Base-by-base conservation (phyloP, 92 coral and sea anemone species). In the Epizoanthus ramosus region DNA sequence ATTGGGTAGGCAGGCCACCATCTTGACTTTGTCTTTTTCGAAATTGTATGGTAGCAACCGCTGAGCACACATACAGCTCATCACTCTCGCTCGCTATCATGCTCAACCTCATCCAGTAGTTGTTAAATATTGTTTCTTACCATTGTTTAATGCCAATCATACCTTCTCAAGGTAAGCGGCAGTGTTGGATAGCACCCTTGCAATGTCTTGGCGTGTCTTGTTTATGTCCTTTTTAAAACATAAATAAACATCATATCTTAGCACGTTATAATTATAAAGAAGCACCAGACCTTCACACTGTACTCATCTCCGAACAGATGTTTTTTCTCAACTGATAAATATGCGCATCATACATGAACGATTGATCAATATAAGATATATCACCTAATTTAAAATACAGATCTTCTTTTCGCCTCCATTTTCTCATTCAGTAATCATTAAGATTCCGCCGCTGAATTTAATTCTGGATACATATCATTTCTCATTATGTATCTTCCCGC, bases 21-120 rank as follows among this genome's bases (percentile, higher is more conserved):
- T n/a, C 81, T 89, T 89, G 86, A 63, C 56, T n/a, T 63, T 35
- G 57, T 23, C 43, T 39, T 52, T 68, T 68, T 52, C 74, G 74
- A 37, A 37, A 68, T 23, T 41, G 10, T 15, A 45, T 68, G 52
- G 87, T 8, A 18, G 57, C 1, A 59, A 77, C 83, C 52, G 83
- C 83, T 77, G 83, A 57, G 19, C 83, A 45, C 52, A 45, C 52
- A 45, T 3, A 3, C 5, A 3, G n/a, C n/a, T n/a, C n/a, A n/a
- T n/a, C n/a, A n/a, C n/a, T n/a, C n/a, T n/a, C n/a, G n/a, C n/a
- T n/a, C n/a, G n/a, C n/a, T n/a, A n/a, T n/a, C 31, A 28, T 28
- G 31, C 31, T 28, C 31, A 28, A 28, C 31, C 31, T 28, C 31
- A 28, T 28, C 31, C 31, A 28, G 2, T 28, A 28, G 31, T 28